A percentile compares a stretch with the other conserved stretches of the same genome.
These are phyloP conservation scores for Elgaria multicarinata DNA, from an alignment of 2,113 vertebrate genomes.

Conservation along the genomic window DNA sequence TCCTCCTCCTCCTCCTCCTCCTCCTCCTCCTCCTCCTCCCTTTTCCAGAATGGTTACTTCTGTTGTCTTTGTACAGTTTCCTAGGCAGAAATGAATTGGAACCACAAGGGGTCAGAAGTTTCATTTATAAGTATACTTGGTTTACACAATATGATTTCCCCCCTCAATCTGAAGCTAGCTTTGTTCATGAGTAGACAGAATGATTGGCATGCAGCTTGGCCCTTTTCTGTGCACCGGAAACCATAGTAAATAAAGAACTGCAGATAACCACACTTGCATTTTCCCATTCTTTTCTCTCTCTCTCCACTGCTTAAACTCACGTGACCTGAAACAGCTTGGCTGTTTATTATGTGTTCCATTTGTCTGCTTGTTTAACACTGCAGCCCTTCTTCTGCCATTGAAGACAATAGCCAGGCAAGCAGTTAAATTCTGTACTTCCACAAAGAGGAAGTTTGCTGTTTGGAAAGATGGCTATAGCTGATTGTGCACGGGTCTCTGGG, in stretches of 20 bases:
- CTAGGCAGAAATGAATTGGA: constrained; percentile 1
- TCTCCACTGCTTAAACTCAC: neutral
- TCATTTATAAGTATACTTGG: neutral
- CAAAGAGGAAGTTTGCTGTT: neutral
- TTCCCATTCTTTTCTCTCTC: neutral
- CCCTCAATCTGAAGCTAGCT: rapidly evolving
- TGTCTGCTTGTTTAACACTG: neutral
- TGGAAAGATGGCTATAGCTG: too few species aligned
- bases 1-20: too few species aligned
- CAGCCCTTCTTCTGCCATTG: neutral
- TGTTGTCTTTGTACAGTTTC: neutral
- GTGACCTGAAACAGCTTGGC: neutral
- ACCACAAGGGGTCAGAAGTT: constrained; percentile 35
- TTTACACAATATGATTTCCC: neutral
- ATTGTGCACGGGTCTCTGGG: neutral
- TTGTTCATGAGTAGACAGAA: neutral
- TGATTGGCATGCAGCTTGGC: neutral
- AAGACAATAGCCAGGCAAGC: neutral
- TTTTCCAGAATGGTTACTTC: constrained; percentile 11
- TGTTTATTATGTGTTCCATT: constrained; percentile 4
- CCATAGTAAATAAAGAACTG: constrained; percentile 8
- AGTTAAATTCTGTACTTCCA: neutral
- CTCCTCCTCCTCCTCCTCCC: too few species aligned
- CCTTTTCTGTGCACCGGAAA: neutral
- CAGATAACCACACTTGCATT: rapidly evolving